Evolutionary conservation across 2,797 vertebrate genomes (phyloP).

Genomic region (Sebastes iracundus): DNA sequence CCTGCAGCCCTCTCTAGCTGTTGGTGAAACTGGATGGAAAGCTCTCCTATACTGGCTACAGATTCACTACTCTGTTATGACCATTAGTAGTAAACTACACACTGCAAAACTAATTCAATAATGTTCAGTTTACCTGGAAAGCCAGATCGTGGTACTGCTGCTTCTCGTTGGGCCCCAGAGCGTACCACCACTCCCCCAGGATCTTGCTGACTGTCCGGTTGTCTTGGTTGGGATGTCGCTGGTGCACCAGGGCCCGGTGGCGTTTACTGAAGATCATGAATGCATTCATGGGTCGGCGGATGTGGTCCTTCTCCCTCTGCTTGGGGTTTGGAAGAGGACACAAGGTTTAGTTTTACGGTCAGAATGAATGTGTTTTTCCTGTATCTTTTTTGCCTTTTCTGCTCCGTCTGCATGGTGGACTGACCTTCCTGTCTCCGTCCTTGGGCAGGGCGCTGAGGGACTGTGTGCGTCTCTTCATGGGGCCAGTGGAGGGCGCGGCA

Average conservation of each 20-base stretch:
- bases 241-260: constrained; percentile 92
- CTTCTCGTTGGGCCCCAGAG: constrained; percentile 91
- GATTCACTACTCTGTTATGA: neutral
- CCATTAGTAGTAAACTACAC: neutral
- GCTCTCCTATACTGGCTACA: neutral
- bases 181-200: constrained; percentile 96
- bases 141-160: constrained; percentile 95
- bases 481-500: constrained; percentile 81
- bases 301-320: constrained; percentile 93
- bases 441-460: constrained; percentile 92
- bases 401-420: neutral
- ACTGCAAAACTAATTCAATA: neutral
- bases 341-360: neutral
- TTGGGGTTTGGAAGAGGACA: neutral
- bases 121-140: constrained; percentile 84
- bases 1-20: neutral
- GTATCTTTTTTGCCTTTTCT: neutral
- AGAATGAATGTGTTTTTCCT: neutral
- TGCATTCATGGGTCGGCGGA: constrained; percentile 93
- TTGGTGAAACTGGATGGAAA: neutral
- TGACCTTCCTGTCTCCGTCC: constrained; percentile 90
- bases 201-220: constrained; percentile 96
- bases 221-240: constrained; percentile 94
- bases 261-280: constrained; percentile 97
- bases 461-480: constrained; percentile 91